Evolutionary conservation across 2,113 vertebrate genomes (phyloP).

Genomic region (Dicerorhinus sumatrensis): DNA sequence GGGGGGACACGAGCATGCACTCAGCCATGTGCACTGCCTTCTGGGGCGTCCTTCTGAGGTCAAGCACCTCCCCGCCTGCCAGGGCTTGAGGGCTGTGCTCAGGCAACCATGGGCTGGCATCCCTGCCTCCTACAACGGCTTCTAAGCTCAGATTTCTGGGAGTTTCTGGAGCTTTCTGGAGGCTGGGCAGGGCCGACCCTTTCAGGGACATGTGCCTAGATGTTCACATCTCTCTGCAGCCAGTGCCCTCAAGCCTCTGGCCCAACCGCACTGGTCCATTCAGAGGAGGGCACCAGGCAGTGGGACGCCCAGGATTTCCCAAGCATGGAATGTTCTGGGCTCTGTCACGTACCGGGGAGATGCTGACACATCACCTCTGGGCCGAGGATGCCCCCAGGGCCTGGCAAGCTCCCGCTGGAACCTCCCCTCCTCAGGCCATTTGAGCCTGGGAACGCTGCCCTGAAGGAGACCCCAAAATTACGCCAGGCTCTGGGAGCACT

Average conservation of each 20-base stretch:
- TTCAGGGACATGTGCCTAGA: background rate
- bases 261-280: background rate
- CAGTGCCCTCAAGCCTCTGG: background rate
- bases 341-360: background rate
- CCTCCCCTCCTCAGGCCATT: background rate
- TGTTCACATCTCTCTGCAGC: background rate
- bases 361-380: background rate
- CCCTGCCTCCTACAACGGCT: background rate
- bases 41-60: background rate
- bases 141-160: background rate
- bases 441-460: background rate
- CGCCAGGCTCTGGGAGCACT: background rate
- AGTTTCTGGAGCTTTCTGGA: background rate
- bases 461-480: background rate
- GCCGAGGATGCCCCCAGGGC: background rate
- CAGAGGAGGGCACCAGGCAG: background rate
- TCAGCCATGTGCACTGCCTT: background rate
- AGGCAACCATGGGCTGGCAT: background rate
- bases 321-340: background rate
- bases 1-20: no score
- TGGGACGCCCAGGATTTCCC: background rate
- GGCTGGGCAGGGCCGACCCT: background rate
- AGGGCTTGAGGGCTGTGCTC: accelerated
- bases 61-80: background rate
- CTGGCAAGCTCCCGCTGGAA: background rate